Evolutionary conservation across 1,140 invertebrate species (phyloP), one percentile per base, ranked within the genome.

Genomic region (Ganaspis sp.): DNA sequence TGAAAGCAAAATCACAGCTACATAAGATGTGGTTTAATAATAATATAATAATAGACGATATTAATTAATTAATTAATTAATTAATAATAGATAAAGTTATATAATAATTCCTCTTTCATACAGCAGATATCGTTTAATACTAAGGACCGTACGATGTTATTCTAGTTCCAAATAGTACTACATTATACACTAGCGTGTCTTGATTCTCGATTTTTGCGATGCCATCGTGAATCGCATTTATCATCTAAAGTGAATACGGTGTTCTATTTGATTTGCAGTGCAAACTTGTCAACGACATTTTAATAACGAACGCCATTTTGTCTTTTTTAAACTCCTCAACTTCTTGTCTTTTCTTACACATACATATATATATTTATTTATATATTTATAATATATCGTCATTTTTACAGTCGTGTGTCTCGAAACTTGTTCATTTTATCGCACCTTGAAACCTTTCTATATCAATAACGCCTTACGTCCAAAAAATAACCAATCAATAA

Each of bases 1-100:
- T 87, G 86, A 90, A 91, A 91, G 90, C 90, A 89, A 91, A 91
- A 91, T 90, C 90, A 91, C 90, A 91, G 89, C 89, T 91, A 91
- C 90, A 90, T 90, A 91, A 89, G 83, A 88, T 90, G 87, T 91
- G 84, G 87, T 89, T 90, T 85, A 83, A 88, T 90, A 85, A 84
- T 88, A 81, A 83, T 87, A 81, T 83, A 83, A 85, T 86, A 82
- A 85, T 85, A 86, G 74, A 81, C 80, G 82, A 83, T 84, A 87
- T 86, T 84, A 85, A 88, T 87, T 83, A 77, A 79, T 34, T 34
- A 34, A 34, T 34, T 34, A 34, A 34, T 88, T 84, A 79, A 85
- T 76, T 87, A 86, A 87, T 87, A 90, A 89, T 89, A 86, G 85
- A 87, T 90, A 89, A 89, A 90, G 87, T 88, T 88, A 87, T 89